Conservation (phyloP, 1,140 invertebrate genomes). For the Prorops nasuta region DNA sequence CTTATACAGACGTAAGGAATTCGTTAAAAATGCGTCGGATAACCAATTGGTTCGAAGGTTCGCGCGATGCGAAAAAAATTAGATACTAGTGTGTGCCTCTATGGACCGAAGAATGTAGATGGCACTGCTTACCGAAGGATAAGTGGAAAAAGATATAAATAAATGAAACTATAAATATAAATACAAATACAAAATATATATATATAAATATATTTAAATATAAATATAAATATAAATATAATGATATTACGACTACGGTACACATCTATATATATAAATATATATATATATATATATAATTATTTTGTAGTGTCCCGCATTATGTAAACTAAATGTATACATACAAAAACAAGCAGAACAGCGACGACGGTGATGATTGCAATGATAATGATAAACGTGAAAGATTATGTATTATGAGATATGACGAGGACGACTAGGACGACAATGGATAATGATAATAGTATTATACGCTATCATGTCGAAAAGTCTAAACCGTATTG, state of each 20-base stretch:
- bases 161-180: conserved; percentile 41
- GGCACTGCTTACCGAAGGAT: conserved; percentile 43
- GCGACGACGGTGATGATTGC: conserved; percentile 20
- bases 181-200: conserved; percentile 37
- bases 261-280: conserved; percentile 34
- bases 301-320: conserved; percentile 56
- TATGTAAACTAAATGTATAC: conserved; percentile 57
- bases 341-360: conserved; percentile 31
- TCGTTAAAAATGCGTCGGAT: too few species aligned
- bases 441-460: conserved; percentile 53
- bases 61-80: conserved; percentile 33
- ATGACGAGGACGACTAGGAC: conserved; percentile 35
- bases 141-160: conserved; percentile 44
- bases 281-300: conserved; percentile 46
- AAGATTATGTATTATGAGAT: conserved; percentile 29
- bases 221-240: conserved; percentile 43
- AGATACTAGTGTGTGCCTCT: conserved; percentile 40
- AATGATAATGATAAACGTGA: conserved; percentile 28
- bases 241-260: conserved; percentile 30
- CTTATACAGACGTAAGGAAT: too few species aligned
- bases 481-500: conserved; percentile 57
- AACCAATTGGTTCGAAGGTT: conserved; percentile 37
- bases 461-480: conserved; percentile 56
- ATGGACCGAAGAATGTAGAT: conserved; percentile 35
- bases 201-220: conserved; percentile 34